A percentile compares a stretch with the other conserved stretches of the same genome.
Evolutionary conservation across 2,888 invertebrate genomes (phyloP).

Genomic region (Antitype chi): DNA sequence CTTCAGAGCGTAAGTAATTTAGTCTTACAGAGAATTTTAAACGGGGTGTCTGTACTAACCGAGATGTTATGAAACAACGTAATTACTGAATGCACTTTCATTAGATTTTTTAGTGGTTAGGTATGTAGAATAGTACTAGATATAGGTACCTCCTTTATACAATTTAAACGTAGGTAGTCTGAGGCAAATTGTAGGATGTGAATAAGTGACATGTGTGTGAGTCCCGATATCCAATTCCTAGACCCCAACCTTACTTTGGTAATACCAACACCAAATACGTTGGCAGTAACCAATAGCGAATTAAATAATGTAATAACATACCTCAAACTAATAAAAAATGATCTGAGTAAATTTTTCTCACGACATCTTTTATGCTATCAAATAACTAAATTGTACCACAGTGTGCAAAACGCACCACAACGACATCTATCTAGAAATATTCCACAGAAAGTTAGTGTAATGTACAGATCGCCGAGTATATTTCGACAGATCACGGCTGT

Average conservation of each 20-base stretch:
- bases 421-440: conserved; percentile 35
- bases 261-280: not conserved
- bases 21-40: not conserved
- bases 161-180: too few species aligned
- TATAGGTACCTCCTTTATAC: too few species aligned
- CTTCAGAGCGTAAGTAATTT: conserved; percentile 27
- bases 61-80: not conserved
- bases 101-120: not conserved
- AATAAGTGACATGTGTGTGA: not conserved
- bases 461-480: not conserved
- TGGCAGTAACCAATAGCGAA: not conserved
- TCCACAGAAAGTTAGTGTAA: not conserved
- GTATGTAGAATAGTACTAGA: too few species aligned
- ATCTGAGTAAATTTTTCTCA: not conserved
- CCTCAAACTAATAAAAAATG: not conserved
- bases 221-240: not conserved
- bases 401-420: not conserved
- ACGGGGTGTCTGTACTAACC: not conserved
- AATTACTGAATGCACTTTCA: not conserved
- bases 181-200: too few species aligned
- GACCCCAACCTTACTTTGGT: not conserved
- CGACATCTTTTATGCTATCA: conserved; percentile 14
- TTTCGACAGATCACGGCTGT: not conserved
- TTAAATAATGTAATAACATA: not conserved
- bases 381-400: conserved; percentile 13